Evolutionary conservation across 2,888 invertebrate genomes (phyloP), one percentile per base, ranked within the genome.

Genomic region (Psylliodes chrysocephalus): DNA sequence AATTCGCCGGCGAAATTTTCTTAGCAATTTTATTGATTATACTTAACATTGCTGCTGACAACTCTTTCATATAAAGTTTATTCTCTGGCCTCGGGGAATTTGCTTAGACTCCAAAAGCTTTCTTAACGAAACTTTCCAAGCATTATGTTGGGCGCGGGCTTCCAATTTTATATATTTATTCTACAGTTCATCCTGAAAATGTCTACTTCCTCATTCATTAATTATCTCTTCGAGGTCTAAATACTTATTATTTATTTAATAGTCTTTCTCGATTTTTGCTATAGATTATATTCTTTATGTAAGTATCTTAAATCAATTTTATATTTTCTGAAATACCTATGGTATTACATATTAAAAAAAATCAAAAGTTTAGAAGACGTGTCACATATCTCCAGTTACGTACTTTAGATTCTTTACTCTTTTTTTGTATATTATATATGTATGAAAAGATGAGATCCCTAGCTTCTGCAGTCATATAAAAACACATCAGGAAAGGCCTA

Each of bases 11-110:
- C 47, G 68, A 71, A 73, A 74, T 73, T 75, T 73, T 71, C 68
- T 66, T 51, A 69, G 71, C 69, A 68, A 74, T 75, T 75, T 77
- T 78, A 80, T 80, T 77, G 79, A 79, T 79, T 77, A 76, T 76
- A 75, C 73, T 71, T 74, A 76, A 76, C 75, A 77, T 77, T 76
- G 78, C 74, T 71, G 78, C 79, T 80, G 80, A 79, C 79, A 80
- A 80, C 80, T 80, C 79, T 80, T 80, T 80, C 79, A 75, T 74
- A 78, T 77, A 77, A 80, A 79, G 73, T 80, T 77, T 77, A 76
- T 77, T 76, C 76, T 75, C 72, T 75, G 70, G 77, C 79, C 77
- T 68, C 60, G 65, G 79, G 79, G 78, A 78, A 77, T 78, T 79
- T 75, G 72, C 76, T 77, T 78, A 77, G 72, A 76, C 75, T 75